phyloP scores from a whole-genome alignment of 2,113 vertebrate genomes.

The Lutjanus erythropterus region DNA sequence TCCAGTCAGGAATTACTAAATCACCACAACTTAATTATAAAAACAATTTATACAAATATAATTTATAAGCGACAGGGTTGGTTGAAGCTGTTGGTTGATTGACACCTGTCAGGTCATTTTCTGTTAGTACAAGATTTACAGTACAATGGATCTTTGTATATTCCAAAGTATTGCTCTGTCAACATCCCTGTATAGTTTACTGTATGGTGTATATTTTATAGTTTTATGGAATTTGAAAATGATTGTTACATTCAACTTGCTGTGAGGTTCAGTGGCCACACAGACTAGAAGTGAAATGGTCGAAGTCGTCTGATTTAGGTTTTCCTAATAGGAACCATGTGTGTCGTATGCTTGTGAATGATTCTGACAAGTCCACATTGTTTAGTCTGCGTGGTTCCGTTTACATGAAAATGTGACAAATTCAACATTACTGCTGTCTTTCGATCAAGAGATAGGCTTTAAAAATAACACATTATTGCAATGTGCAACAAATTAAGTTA shows the following conservation, averaged over 20 bases:
- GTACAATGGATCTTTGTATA: not conserved
- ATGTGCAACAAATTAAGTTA: conserved; percentile 63
- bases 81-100: not conserved
- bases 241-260: conserved; percentile 1
- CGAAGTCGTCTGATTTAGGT: conserved; percentile 44
- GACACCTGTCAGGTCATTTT: not conserved
- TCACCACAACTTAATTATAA: too few species aligned
- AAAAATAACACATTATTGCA: conserved; percentile 72
- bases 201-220: conserved; percentile 9
- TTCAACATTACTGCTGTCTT: conserved; percentile 72
- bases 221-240: conserved; percentile 12
- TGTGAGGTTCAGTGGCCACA: not conserved
- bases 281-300: conserved; percentile 38
- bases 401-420: conserved; percentile 80
- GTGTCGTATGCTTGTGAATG: conserved; percentile 54
- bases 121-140: conserved; percentile 1
- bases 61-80: too few species aligned
- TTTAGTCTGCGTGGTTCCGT: conserved; percentile 78
- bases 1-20: too few species aligned
- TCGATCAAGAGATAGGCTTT: conserved; percentile 63
- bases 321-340: conserved; percentile 70
- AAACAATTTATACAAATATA: too few species aligned
- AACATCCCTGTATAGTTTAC: not conserved
- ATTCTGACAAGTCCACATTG: conserved; percentile 71
- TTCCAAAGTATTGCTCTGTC: not conserved